Evolutionary conservation across 2,888 invertebrate species (phyloP), one percentile per base, ranked within the genome.

Genomic region (Drosophila recens): DNA sequence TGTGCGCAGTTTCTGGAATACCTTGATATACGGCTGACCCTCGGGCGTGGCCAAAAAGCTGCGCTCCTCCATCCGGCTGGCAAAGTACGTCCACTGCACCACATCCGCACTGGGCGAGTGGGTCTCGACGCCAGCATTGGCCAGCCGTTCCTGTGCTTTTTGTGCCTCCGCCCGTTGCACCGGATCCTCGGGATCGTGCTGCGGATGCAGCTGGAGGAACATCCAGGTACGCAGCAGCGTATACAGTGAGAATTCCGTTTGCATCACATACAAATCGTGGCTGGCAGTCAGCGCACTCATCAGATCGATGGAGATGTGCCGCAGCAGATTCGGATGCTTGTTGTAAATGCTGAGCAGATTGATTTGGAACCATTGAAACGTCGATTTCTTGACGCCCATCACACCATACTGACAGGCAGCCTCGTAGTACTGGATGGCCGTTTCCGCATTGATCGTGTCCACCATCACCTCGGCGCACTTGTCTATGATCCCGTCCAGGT

Each of bases 221-320:
- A 95, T 93, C 96, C 96, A 96, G 82, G 94, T 94, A 82, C 96
- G 94, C 20, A 96, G 90, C 90, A 96, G 92, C 52, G 95, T 94
- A 80, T 96, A 96, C 43, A 96, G 92, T 36, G 96, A 95, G 91
- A 96, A 96, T 92, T 96, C 96, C 0, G 96, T 96, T 92, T 96
- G 96, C 93, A 96, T 94, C 2, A 96, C 96, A 89, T 95, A 95
- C 67, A 96, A 93, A 80, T 95, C 94, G 0, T 95, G 94, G 90
- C 95, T 95, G 11, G 93, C 92, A 30, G 96, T 94, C 33, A 96
- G 91, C 42, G 94, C 93, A 3, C 93, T 93, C 95, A 96, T 95
- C 70, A 96, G 90, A 3, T 95, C 94, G n/a, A 94, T 91, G 33
- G 95, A 95, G 80, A 96, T 95, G 79, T 94, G 94, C 78, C 93